Evolutionary conservation across 2,888 invertebrate species (phyloP).

Genomic region (Argyresthia albistria): DNA sequence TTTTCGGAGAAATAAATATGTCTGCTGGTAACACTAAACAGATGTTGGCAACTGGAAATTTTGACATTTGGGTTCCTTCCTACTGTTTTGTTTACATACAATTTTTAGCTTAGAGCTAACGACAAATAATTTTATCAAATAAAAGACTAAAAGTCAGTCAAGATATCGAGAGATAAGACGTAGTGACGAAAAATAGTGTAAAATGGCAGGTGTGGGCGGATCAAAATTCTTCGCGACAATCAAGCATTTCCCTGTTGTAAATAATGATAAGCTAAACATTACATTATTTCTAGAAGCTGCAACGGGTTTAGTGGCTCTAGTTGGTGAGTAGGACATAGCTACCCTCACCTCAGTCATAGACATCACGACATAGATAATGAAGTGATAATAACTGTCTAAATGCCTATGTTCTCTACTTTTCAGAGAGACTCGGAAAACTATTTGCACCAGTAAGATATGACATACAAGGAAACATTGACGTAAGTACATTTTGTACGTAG

Average conservation of each 20-base stretch:
- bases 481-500: slow-evolving; percentile 38
- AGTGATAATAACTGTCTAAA: neutral
- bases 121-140: neutral
- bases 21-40: neutral
- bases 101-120: neutral
- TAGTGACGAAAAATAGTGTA: neutral
- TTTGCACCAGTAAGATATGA: slow-evolving; percentile 83
- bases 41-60: neutral
- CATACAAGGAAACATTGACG: slow-evolving; percentile 84
- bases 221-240: slow-evolving; percentile 9
- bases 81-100: neutral
- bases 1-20: neutral
- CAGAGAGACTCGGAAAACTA: slow-evolving; percentile 81
- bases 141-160: neutral
- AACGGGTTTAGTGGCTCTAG: slow-evolving; percentile 71
- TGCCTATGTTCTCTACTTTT: neutral
- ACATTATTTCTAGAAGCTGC: slow-evolving; percentile 74
- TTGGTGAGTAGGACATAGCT: slow-evolving; percentile 72
- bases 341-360: neutral
- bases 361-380: no score
- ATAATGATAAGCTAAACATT: slow-evolving; percentile 72
- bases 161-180: neutral
- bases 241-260: slow-evolving; percentile 66
- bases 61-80: neutral
- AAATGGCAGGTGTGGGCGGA: neutral